Evolutionary conservation across 2,797 vertebrate genomes (phyloP), one percentile per base, ranked within the genome.

Genomic region (Pygocentrus nattereri): DNA sequence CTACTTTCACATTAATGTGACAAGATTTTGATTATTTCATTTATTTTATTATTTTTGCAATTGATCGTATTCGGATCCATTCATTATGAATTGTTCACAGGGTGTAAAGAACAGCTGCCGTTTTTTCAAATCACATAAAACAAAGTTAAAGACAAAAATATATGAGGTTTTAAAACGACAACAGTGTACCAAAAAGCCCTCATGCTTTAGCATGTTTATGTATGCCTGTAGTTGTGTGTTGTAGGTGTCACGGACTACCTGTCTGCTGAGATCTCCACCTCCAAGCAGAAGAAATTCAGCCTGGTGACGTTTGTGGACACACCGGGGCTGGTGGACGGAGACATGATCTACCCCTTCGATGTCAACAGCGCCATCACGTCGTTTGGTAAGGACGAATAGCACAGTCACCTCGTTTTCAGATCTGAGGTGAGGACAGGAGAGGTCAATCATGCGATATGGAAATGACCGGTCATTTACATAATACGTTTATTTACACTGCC

Each of bases 211-310:
- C 30, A n/a, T 5, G 7, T 58, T 85, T 87, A 81, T 59, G 68
- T 74, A 86, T 69, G 76, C 61, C 76, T 75, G 78, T 70, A 85
- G 85, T 85, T 88, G 50, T 92, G 5, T 90, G 19, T 92, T 87
- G 7, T 88, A 95, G 95, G 94, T 84, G 90, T 93, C 23, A 90
- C 85, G 59, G 94, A 95, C 84, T 96, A 96, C 88, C 87, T 95
- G 82, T 86, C 89, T 23, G 92, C 94, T 30, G 95, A 96, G 88
- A 95, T 95, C 87, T 95, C 95, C 84, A 95, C 94, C 84, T 95
- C 95, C 80, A 95, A 94, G 86, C 93, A 95, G 91, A 96, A 95
- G 93, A 95, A 95, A 85, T 96, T 96, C 90, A 95, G 91, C 82
- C 87, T 95, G 87, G 92, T 95, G 87, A 95, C 94, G 0, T 96